Conservation (phyloP, 1,140 invertebrate species). For the Zelostemma sp. region DNA sequence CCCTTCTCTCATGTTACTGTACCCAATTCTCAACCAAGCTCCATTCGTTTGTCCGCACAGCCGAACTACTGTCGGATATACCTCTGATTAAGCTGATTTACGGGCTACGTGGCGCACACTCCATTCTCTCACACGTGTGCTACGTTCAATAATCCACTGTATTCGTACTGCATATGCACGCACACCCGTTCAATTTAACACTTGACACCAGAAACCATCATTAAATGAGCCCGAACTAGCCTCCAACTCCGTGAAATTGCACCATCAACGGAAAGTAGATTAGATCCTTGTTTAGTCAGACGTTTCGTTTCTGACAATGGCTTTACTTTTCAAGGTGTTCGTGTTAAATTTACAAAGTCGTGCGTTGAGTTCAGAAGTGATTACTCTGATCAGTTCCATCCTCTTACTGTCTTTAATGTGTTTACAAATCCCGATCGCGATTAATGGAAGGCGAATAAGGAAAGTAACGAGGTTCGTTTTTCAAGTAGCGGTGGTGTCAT, state of each 20-base stretch:
- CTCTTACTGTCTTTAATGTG: too few relatives aligned
- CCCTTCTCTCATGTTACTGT: conserved; percentile 8
- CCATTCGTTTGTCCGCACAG: conserved; percentile 38
- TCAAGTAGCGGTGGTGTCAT: conserved; percentile 16
- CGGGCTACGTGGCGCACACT: conserved; percentile 39
- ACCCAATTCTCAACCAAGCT: conserved; percentile 14
- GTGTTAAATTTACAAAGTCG: background rate
- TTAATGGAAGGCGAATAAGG: background rate
- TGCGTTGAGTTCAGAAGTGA: background rate
- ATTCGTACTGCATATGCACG: conserved; percentile 39
- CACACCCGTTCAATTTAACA: conserved; percentile 40
- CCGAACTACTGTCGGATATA: conserved; percentile 47
- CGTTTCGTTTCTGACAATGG: background rate
- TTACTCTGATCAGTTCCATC: too few relatives aligned
- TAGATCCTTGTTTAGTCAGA: conserved; percentile 17
- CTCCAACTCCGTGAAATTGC: conserved; percentile 6
- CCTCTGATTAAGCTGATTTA: conserved; percentile 54
- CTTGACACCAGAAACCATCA: conserved; percentile 31
- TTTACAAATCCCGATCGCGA: background rate
- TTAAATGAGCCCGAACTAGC: conserved; percentile 21
- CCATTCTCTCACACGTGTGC: conserved; percentile 24
- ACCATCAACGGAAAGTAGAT: conserved; percentile 6
- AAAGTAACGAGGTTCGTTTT: conserved; percentile 25
- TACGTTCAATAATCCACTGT: conserved; percentile 43
- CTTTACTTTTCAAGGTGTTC: background rate